Conservation (phyloP, 2,888 invertebrate species). For the Pyrrhopygopsis socrates region DNA sequence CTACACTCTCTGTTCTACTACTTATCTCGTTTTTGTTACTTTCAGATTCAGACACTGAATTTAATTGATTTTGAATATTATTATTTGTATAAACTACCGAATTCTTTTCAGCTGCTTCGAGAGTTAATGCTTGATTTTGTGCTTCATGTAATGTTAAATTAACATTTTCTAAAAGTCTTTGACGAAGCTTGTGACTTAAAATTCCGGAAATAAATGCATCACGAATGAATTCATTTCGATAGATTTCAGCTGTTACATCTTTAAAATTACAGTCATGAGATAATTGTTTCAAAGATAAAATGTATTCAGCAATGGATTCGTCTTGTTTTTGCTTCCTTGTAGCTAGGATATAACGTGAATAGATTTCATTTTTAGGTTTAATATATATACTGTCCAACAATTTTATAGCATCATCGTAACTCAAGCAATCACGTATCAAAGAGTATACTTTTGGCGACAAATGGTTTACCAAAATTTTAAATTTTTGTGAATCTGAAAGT, state of each 20-base stretch:
- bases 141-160: background rate
- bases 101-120: constrained; percentile 3
- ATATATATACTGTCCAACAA: constrained; percentile 1
- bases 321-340: constrained; percentile 11
- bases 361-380: constrained; percentile 16
- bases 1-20: background rate
- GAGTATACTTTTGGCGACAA: background rate
- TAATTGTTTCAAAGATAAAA: background rate
- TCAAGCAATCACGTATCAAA: background rate
- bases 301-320: constrained; percentile 7
- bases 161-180: background rate
- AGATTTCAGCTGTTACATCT: background rate
- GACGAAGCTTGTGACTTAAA: background rate
- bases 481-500: background rate
- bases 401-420: constrained; percentile 10
- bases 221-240: background rate
- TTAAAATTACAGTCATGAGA: constrained; percentile 2
- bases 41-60: background rate
- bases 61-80: background rate
- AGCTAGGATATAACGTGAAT: background rate
- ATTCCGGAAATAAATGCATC: constrained; percentile 16
- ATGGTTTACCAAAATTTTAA: constrained; percentile 2
- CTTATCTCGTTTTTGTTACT: background rate
- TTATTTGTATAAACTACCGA: background rate
- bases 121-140: background rate